Base-by-base conservation (phyloP, 2,797 vertebrate genomes). In the Lagorchestes hirsutus region DNA sequence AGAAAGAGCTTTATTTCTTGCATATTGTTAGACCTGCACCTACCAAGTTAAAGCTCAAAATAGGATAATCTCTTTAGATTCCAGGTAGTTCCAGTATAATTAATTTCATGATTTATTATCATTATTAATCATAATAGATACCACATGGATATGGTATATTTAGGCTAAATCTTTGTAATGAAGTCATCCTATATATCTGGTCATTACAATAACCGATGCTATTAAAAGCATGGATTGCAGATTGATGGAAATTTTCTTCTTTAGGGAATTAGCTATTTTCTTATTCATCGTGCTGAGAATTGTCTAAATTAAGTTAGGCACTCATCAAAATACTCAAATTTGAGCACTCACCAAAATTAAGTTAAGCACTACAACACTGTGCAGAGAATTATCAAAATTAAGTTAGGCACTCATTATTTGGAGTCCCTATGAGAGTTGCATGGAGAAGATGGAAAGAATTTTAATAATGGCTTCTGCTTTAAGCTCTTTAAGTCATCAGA, bases 401-500 rank as follows among this genome's bases (percentile, higher is more conserved):
- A 55, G 22, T 57, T 57, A 57, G 58, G 18, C 90, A 3, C 67
- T 5, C 92, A 40, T 57, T n/a, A 58, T 28, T 95, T 96, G 90
- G 92, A 24, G 3, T 96, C 16, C 87, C 22, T 94, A 90, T 94
- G 50, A 94, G 18, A 9, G 82, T 55, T 52, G 58, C 93, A 55
- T 74, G 52, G 3, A 2, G 6, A 91, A n/a, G 6, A 0, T 91
- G 87, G 58, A 28, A 94, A 96, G 40, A 93, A 92, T 94, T 95
- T 57, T 92, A 90, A 95, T 59, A 59, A 58, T 22, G 3, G 6
- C 9, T 62, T 94, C 34, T 62, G 4, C 3, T 96, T 55, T 94
- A 82, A 50, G 90, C 46, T 59, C 31, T 93, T 95, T 97, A 93
- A 50, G n/a, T 96, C 46, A 87, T 87, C 62, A 74, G 22, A 52